Percentiles rank a stretch among this genome's conserved stretches.
These are phyloP conservation scores for Serilophus lunatus DNA, from an alignment of 2,113 vertebrate species.

Conservation along the genomic window DNA sequence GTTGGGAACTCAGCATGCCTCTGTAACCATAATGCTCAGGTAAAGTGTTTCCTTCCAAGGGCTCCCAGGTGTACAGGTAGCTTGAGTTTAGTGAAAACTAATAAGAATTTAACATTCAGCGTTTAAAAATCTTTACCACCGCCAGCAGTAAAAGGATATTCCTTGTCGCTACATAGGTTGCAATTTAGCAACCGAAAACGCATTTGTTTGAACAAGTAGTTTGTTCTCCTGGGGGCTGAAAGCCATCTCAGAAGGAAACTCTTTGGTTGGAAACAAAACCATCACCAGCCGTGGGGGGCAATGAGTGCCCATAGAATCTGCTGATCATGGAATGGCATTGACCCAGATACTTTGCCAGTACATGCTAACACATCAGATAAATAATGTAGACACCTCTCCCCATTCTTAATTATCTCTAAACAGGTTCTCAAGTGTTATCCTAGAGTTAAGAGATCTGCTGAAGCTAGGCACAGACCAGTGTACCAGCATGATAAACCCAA, in stretches of 20 bases:
- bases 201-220: conserved; percentile 7
- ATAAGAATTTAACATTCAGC: background rate
- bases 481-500: background rate
- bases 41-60: background rate
- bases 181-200: background rate
- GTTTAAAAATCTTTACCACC: background rate
- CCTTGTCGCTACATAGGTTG: background rate
- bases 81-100: background rate
- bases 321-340: background rate
- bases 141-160: background rate
- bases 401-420: background rate
- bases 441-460: background rate
- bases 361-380: background rate
- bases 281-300: too few relatives aligned
- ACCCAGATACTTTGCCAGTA: background rate
- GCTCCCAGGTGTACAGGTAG: background rate
- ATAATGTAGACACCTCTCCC: accelerated
- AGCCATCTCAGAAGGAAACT: background rate
- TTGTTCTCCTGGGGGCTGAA: background rate
- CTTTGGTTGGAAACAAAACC: background rate
- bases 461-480: background rate
- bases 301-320: background rate
- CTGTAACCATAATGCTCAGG: background rate
- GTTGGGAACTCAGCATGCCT: background rate
- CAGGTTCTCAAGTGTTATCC: background rate